Conservation (phyloP, 2,797 vertebrate species). For the Phrynocephalus forsythii region DNA sequence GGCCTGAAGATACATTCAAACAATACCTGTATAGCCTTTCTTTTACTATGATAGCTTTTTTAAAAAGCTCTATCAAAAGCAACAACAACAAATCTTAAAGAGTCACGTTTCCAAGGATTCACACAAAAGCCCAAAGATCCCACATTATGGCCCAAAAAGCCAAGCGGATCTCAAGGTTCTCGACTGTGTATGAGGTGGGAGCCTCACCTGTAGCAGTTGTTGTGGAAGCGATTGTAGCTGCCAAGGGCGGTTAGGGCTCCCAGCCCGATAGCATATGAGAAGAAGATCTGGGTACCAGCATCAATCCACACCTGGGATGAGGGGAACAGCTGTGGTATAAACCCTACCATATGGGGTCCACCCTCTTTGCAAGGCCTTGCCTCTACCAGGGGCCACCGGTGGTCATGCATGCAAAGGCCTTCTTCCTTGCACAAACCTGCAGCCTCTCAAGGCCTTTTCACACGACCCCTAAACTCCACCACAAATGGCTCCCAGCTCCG, state of each 20-base stretch:
- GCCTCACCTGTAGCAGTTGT: conserved; percentile 96
- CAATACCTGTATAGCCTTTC: neutral
- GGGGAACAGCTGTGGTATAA: neutral
- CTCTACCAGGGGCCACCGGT: conserved; percentile 3
- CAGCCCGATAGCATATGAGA: conserved; percentile 95
- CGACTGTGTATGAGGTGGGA: neutral
- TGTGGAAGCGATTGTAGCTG: conserved; percentile 98
- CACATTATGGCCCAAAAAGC: neutral
- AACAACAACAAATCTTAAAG: neutral
- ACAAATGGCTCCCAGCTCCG: too few relatives aligned
- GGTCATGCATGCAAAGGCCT: conserved; percentile 9
- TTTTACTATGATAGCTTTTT: neutral
- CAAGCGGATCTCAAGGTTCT: conserved; percentile 6
- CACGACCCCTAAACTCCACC: too few relatives aligned
- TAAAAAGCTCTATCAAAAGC: neutral
- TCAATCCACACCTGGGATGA: conserved; percentile 94
- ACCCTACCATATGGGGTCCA: neutral
- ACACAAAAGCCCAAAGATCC: neutral
- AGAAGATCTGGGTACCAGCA: conserved; percentile 96
- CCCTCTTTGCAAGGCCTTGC: neutral
- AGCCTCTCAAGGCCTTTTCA: too few relatives aligned
- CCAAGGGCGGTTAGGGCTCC: conserved; percentile 95
- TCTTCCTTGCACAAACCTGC: neutral
- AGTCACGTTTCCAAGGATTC: neutral
- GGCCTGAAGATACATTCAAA: neutral